Percentiles rank a stretch among this genome's conserved stretches.
Evolutionary conservation across 2,888 invertebrate genomes (phyloP).

Genomic region (Smittia sp.): DNA sequence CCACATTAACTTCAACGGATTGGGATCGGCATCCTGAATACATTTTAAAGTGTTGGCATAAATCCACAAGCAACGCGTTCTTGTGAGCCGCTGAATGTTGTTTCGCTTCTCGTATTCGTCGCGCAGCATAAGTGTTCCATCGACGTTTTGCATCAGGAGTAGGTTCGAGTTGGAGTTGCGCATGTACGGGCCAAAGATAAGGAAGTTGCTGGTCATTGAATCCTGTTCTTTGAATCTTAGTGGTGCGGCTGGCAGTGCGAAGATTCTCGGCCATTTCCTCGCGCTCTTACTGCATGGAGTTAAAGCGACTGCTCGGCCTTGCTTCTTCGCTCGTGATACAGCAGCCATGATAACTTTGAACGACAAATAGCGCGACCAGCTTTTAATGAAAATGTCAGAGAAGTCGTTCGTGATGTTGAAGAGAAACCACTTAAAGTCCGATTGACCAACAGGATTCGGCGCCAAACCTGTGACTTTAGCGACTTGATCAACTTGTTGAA

Average conservation of each 20-base stretch:
- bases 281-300: not conserved
- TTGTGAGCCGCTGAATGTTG: not conserved
- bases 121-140: slow-evolving; percentile 51
- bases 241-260: slow-evolving; percentile 21
- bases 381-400: slow-evolving; percentile 52
- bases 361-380: slow-evolving; percentile 50
- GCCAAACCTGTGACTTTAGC: too few species aligned
- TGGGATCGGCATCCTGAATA: not conserved
- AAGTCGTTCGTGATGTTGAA: slow-evolving; percentile 51
- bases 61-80: slow-evolving; percentile 35
- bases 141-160: slow-evolving; percentile 50
- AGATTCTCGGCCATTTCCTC: slow-evolving; percentile 12
- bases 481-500: too few species aligned
- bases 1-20: not conserved
- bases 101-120: slow-evolving; percentile 49
- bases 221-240: slow-evolving; percentile 15
- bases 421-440: slow-evolving; percentile 48
- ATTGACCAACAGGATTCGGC: too few species aligned
- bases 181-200: slow-evolving; percentile 50
- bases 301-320: slow-evolving; percentile 48
- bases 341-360: slow-evolving; percentile 50
- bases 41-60: slow-evolving; percentile 29
- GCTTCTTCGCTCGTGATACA: slow-evolving; percentile 45
- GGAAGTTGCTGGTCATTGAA: slow-evolving; percentile 24
- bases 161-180: slow-evolving; percentile 44